phyloP scores from a whole-genome alignment of 1,140 invertebrate genomes.

The Drosophila cardini region DNA sequence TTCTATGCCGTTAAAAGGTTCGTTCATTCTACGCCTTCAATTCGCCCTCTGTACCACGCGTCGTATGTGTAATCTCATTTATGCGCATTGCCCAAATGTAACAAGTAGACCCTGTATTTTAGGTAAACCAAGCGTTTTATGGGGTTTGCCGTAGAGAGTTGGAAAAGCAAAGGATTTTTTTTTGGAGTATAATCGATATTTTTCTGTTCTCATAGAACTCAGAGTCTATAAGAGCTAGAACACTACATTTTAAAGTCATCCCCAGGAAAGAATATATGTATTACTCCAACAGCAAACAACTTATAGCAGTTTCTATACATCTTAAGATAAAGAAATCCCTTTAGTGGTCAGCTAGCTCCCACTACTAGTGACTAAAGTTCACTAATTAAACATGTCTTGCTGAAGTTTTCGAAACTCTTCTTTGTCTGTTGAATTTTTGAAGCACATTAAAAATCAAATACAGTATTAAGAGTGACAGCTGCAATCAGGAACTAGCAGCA shows the following conservation, averaged over 20 bases:
- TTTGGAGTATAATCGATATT: too few species aligned
- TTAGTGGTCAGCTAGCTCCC: too few species aligned
- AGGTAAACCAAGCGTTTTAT: too few species aligned
- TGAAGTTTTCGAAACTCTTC: slow-evolving; percentile 2
- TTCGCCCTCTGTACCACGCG: slow-evolving; percentile 27
- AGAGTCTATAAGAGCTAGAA: too few species aligned
- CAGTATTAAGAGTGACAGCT: slow-evolving; percentile 75
- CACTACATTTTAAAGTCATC: too few species aligned
- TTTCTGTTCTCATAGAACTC: too few species aligned
- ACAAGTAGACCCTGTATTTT: slow-evolving; percentile 23
- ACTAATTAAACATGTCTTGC: slow-evolving; percentile 21
- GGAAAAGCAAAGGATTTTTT: too few species aligned
- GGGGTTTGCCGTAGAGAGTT: too few species aligned
- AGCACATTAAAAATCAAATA: slow-evolving; percentile 80
- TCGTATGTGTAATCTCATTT: slow-evolving; percentile 66
- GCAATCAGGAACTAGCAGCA: slow-evolving; percentile 57
- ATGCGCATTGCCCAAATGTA: slow-evolving; percentile 52
- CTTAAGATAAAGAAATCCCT: too few species aligned
- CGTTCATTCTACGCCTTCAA: slow-evolving; percentile 8
- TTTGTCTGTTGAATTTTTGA: slow-evolving; percentile 71
- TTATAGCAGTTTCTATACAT: too few species aligned
- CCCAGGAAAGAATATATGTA: too few species aligned
- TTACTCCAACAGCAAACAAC: too few species aligned
- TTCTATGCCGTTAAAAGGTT: slow-evolving; percentile 39
- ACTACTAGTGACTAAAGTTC: not conserved